Conservation (phyloP, 2,888 invertebrate species). For the Gymnoscelis rufifasciata region DNA sequence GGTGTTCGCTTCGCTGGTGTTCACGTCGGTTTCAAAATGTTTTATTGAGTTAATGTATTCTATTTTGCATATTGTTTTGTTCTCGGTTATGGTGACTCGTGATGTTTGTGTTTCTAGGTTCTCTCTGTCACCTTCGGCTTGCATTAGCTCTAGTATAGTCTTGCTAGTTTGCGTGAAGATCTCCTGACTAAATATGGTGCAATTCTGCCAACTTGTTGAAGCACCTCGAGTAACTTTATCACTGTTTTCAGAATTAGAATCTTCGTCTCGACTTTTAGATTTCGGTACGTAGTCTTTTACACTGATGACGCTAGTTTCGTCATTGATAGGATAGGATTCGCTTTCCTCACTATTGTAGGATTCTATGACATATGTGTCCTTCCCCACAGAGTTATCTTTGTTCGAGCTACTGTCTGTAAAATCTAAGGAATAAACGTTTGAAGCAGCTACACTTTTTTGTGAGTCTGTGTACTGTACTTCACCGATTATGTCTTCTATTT, state of each 20-base stretch:
- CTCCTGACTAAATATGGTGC: slow-evolving; percentile 50
- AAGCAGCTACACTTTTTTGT: slow-evolving; percentile 65
- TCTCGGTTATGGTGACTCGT: slow-evolving; percentile 54
- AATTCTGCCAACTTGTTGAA: slow-evolving; percentile 36
- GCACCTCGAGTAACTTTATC: slow-evolving; percentile 30
- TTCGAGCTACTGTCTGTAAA: slow-evolving; percentile 65
- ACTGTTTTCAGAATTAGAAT: slow-evolving; percentile 26
- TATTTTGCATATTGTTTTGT: slow-evolving; percentile 52
- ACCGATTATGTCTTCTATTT: slow-evolving; percentile 60
- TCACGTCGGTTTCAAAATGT: slow-evolving; percentile 14
- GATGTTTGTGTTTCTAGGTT: slow-evolving; percentile 67
- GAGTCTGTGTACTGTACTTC: slow-evolving; percentile 61
- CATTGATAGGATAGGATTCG: slow-evolving; percentile 41
- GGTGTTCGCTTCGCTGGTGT: slow-evolving; percentile 10
- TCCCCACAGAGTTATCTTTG: slow-evolving; percentile 59
- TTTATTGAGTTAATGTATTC: slow-evolving; percentile 36
- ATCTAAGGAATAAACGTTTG: slow-evolving; percentile 58
- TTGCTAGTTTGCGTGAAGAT: slow-evolving; percentile 79
- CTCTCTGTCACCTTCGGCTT: slow-evolving; percentile 43
- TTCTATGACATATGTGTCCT: slow-evolving; percentile 64
- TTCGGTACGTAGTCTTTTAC: slow-evolving; percentile 24
- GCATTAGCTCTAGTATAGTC: slow-evolving; percentile 74
- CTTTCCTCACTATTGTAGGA: slow-evolving; percentile 57
- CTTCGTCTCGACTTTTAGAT: slow-evolving; percentile 24
- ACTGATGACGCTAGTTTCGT: slow-evolving; percentile 36